A percentile compares a stretch with the other conserved stretches of the same genome.
phyloP scores from a whole-genome alignment of 1,140 invertebrate species.

The Palaemon carinicauda region DNA sequence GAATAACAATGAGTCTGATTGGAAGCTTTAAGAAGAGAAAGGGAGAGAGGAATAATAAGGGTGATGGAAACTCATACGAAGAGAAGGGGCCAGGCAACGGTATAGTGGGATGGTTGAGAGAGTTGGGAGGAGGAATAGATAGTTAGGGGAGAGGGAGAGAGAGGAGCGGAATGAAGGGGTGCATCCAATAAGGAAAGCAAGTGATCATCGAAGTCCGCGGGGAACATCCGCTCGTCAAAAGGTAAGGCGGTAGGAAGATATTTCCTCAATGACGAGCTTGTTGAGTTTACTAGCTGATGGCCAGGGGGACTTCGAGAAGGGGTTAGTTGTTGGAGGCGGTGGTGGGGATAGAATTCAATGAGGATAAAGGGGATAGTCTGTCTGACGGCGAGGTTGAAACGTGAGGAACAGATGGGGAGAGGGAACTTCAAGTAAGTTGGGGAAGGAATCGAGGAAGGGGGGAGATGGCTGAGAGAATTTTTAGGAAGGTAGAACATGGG shows the following conservation, averaged over 20 bases:
- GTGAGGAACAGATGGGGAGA: too few species aligned
- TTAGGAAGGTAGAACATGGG: not conserved
- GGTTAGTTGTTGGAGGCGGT: not conserved
- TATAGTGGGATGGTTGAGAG: too few species aligned
- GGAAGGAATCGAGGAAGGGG: not conserved
- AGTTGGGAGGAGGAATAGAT: not conserved
- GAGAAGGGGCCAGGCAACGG: too few species aligned
- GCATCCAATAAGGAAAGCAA: not conserved
- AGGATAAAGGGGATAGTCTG: not conserved
- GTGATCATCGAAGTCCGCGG: not conserved
- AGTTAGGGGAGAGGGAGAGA: not conserved
- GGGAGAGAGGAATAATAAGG: too few species aligned
- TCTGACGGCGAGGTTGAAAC: too few species aligned
- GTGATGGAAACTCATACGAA: too few species aligned
- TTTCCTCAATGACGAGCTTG: constrained; percentile 3
- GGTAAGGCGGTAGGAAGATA: not conserved
- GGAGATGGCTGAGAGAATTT: too few species aligned
- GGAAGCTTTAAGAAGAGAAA: too few species aligned
- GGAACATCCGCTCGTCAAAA: not conserved
- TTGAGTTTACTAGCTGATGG: not conserved
- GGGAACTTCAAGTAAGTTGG: not conserved
- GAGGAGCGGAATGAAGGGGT: not conserved
- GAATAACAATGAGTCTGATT: too few species aligned
- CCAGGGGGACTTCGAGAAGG: not conserved
- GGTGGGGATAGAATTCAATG: not conserved